Conservation (phyloP, 2,797 vertebrate genomes). For the Tapera naevia region DNA sequence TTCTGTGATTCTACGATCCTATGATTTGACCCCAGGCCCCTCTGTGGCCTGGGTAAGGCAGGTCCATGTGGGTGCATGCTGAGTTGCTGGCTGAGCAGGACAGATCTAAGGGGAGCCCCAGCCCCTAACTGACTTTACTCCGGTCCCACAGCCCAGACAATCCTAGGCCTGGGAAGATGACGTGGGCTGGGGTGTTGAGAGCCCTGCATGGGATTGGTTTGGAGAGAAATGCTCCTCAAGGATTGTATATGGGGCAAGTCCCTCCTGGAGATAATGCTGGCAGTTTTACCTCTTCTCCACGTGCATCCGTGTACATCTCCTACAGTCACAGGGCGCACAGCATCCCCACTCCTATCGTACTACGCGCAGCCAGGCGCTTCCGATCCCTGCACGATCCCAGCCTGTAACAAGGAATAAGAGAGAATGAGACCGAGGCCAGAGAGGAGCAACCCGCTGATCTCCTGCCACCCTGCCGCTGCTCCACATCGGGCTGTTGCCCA, state of each 20-base stretch:
- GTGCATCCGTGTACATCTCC: background rate
- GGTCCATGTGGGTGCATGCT: accelerated
- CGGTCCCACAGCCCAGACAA: background rate
- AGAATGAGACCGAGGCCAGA: background rate
- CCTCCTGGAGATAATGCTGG: background rate
- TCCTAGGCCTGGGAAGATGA: accelerated
- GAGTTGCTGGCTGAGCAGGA: background rate
- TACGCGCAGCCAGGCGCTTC: background rate
- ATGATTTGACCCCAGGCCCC: too few species aligned
- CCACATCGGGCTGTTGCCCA: background rate
- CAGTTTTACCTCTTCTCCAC: constrained; percentile 30
- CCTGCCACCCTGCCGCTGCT: background rate
- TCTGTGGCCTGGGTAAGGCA: background rate
- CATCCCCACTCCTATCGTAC: background rate
- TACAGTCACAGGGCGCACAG: background rate
- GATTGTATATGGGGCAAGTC: background rate
- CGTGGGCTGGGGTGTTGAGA: background rate
- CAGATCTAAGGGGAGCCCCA: background rate
- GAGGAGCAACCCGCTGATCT: background rate
- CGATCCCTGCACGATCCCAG: background rate
- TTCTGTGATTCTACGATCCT: too few species aligned
- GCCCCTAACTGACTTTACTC: background rate
- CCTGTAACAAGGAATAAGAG: background rate
- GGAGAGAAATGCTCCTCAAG: background rate
- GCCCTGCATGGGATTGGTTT: accelerated